Conservation (phyloP, 2,797 vertebrate species). For the Epinephelus coioides region DNA sequence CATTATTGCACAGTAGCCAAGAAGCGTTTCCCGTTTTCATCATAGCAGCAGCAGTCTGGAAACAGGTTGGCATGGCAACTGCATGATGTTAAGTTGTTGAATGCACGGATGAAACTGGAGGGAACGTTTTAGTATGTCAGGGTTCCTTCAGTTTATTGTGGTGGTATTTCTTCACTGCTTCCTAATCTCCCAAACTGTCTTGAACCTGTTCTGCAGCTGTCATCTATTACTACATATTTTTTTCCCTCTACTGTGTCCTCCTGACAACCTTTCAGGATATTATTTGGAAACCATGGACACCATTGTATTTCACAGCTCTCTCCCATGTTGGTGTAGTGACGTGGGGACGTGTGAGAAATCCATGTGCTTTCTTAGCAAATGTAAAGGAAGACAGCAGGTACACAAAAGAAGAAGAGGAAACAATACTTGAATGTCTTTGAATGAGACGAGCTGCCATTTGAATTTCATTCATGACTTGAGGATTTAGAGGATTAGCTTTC, state of each 20-base stretch:
- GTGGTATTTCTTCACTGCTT: slow-evolving; percentile 28
- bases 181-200: slow-evolving; percentile 27
- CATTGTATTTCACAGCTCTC: slow-evolving; percentile 5
- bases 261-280: slow-evolving; percentile 2
- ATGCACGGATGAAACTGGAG: slow-evolving; percentile 64
- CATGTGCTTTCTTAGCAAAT: slow-evolving; percentile 17
- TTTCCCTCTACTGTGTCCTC: slow-evolving; percentile 10
- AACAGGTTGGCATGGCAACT: slow-evolving; percentile 84
- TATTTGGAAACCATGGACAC: not conserved
- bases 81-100: slow-evolving; percentile 66
- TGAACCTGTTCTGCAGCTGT: slow-evolving; percentile 18
- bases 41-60: slow-evolving; percentile 60
- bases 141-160: slow-evolving; percentile 34
- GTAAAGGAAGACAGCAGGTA: slow-evolving; percentile 6
- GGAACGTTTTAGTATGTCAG: slow-evolving; percentile 52
- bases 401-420: slow-evolving; percentile 1
- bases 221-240: not conserved
- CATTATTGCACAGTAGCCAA: slow-evolving; percentile 43
- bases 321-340: not conserved
- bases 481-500: slow-evolving; percentile 60
- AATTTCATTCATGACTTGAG: slow-evolving; percentile 57
- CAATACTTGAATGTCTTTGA: slow-evolving; percentile 15
- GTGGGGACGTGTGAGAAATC: not conserved
- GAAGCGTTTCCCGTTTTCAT: slow-evolving; percentile 53
- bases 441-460: slow-evolving; percentile 31